Evolutionary conservation across 2,113 vertebrate genomes (phyloP), one percentile per base, ranked within the genome.

Genomic region (Gymnocephalus cernua): DNA sequence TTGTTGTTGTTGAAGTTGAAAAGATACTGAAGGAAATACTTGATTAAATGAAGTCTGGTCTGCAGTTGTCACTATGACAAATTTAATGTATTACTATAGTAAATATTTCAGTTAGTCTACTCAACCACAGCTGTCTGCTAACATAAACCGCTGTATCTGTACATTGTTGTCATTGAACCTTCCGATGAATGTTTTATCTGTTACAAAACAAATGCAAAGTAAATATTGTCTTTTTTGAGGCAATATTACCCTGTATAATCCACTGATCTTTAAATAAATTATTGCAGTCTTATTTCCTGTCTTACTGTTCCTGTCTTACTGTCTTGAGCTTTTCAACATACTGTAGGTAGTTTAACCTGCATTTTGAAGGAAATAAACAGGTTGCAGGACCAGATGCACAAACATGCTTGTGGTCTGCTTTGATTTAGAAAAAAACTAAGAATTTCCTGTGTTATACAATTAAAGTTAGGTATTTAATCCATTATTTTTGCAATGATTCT

Each of bases 201-300:
- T 65, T 56, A 6, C 19, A 47, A 71, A 79, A 53, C 4, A 47
- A n/a, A n/a, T n/a, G n/a, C n/a, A n/a, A 11, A 66, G 53, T 50
- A 25, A 75, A 74, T 23, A 61, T 67, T 69, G 63, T 69, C 19
- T 66, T 77, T 67, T 75, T 1, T 45, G 68, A 59, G 57, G 14
- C 32, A 19, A 2, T 59, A 54, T 78, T 1, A 16, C 21, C 25
- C 21, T 88, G 47, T 44, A 68, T 64, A 71, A 71, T 10, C 18
- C 19, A 14, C 13, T 61, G 15, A 18, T 50, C 56, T 6, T 69
- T 4, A 38, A 91, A 89, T 91, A 91, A 91, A 92, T 77, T 27
- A 65, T 80, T 85, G 56, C 72, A 68, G 50, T 45, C 62, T 15
- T 10, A 13, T n/a, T 38, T 21, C 11, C 77, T 29, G 23, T 53